Base-by-base conservation (phyloP, 1,140 invertebrate species). In the Eubasilissa regina region DNA sequence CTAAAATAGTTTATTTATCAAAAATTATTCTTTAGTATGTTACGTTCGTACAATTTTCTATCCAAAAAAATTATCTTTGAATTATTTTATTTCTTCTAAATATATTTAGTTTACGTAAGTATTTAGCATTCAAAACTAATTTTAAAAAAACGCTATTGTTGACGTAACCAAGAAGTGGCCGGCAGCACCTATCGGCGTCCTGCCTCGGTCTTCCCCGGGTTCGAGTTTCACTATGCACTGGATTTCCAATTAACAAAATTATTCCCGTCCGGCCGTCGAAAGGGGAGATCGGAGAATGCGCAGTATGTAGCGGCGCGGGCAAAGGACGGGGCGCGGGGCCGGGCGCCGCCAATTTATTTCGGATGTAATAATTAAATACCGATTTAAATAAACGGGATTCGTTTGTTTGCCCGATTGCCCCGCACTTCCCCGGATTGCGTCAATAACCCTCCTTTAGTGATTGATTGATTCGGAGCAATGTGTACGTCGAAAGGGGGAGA, bases 321-420 rank as follows among this genome's bases (percentile, higher is more conserved):
- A 35, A 64, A 64, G 35, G 21, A 21, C 43, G 44, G 7, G 17
- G 43, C 43, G 44, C 44, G 44, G 44, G 64, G 43, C 4, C 13
- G 13, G 17, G 25, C 13, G 73, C 47, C 51, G 17, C 73, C 53
- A 58, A 75, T 60, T 58, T 45, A 44, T 75, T 75, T 75, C 73
- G 55, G 73, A 75, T 75, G 73, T 76, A 60, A 76, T 76, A 76
- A 76, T 76, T 76, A 76, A 76, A 76, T 76, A 76, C 55, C 75
- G 75, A 62, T 64, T 76, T 76, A 64, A 64, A 76, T 76, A 76
- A 47, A 60, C 53, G 56, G 12, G 64, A 68, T 68, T 68, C 64
- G 44, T 68, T 48, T 68, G 64, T 68, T 68, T 17, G 64, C 45
- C 64, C 64, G 44, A 47, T 68, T 48, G 44, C 64, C 64, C 64